Evolutionary conservation across 2,797 vertebrate genomes (phyloP).

Genomic region (Lutjanus campechanus): DNA sequence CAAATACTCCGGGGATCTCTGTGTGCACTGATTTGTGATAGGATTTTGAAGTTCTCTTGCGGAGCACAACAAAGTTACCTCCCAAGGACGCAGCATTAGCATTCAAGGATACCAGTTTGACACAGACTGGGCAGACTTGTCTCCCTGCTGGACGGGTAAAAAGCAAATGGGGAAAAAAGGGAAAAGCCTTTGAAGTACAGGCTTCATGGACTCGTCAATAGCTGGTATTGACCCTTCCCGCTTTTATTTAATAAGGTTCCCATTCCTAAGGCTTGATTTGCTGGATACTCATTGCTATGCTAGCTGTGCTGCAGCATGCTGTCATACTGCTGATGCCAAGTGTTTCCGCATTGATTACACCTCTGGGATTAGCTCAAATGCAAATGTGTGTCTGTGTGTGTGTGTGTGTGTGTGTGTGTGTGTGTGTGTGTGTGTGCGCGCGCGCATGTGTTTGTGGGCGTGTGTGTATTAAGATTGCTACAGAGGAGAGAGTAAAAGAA

Average conservation of each 20-base stretch:
- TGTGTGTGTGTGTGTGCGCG: conserved; percentile 35
- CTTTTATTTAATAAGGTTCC: conserved; percentile 87
- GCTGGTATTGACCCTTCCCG: conserved; percentile 84
- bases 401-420: conserved; percentile 7
- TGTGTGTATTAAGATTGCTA: conserved; percentile 8
- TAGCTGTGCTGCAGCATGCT: conserved; percentile 69
- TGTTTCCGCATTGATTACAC: conserved; percentile 86
- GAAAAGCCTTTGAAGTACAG: conserved; percentile 79
- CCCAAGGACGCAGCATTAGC: conserved; percentile 69
- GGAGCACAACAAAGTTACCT: conserved; percentile 69
- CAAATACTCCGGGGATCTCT: conserved; percentile 29
- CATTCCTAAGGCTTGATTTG: conserved; percentile 76
- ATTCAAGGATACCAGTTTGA: conserved; percentile 74
- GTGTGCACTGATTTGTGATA: conserved; percentile 41
- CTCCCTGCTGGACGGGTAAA: conserved; percentile 69
- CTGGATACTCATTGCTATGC: conserved; percentile 80
- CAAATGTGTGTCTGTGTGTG: conserved; percentile 71
- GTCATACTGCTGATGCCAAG: conserved; percentile 85
- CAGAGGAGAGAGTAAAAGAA: conserved; percentile 38
- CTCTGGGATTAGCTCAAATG: conserved; percentile 84
- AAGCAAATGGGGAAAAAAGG: conserved; percentile 42
- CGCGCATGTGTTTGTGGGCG: no score
- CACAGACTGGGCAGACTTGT: conserved; percentile 46
- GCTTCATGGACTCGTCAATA: conserved; percentile 81
- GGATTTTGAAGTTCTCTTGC: conserved; percentile 63